Base-by-base conservation (phyloP, 92 coral and sea anemone species). In the Epizoanthus rinbou region DNA sequence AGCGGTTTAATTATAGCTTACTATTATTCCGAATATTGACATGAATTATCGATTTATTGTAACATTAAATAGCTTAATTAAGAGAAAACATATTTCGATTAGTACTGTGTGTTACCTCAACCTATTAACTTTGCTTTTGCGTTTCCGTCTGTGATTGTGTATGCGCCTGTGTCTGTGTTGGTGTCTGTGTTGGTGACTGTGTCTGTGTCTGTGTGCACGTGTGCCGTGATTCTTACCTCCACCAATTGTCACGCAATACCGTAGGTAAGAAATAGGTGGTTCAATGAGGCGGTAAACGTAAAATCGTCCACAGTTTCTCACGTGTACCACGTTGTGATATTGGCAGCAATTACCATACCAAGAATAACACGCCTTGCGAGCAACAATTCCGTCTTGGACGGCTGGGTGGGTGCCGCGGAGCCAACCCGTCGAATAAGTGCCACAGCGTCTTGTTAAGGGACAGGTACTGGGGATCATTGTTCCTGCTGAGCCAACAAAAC, bases 241-340 rank as follows among this genome's bases (percentile, higher is more conserved):
- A 3, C 43, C 57, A 10, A 63, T 64, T 25, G 66, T 71, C 31
- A 73, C 82, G 73, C 87, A 84, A 66, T 62, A 84, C 15, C 81
- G 39, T 11, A 54, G 52, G 63, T 63, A 39, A 21, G 35, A 64
- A 0, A 35, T 14, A 3, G 72, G 33, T 9, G 83, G 87, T 39
- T 74, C 43, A 18, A 17, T 64, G 18, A 84, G 81, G 19, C 63
- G 67, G 50, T 84, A 84, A 57, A 84, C 73, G 64, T 63, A 84
- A 45, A 84, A 84, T 3, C 41, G 31, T n/a, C 82, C 81, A 17
- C 87, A 84, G 22, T 84, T 84, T 19, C 87, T 74, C 33, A 84
- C 87, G 28, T 3, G 39, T 19, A 84, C 52, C 8, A 21, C 7
- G 0, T 60, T 52, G 17, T 37, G 53, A 39, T 28, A 60, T 8